Conservation (phyloP, 1,140 invertebrate species). For the Oncopodura yosiiana region DNA sequence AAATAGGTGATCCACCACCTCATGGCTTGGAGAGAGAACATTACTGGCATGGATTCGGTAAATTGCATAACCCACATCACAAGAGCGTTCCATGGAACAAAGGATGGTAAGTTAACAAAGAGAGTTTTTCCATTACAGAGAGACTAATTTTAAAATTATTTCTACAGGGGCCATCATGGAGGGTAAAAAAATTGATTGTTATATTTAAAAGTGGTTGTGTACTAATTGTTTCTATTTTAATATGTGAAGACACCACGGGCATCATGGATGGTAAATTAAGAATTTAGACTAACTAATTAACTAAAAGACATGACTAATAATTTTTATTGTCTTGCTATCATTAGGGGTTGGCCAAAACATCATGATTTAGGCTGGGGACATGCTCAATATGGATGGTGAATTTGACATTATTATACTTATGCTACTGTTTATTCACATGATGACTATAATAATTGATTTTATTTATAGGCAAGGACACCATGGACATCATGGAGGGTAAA, state of each 20-base stretch:
- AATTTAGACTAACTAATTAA: background rate
- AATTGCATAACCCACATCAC: background rate
- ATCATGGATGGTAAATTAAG: background rate
- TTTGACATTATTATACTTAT: no score
- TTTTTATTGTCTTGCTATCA: background rate
- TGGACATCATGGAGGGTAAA: no score
- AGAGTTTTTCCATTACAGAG: no score
- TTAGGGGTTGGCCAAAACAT: background rate
- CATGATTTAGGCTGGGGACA: constrained; percentile 5
- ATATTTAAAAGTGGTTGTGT: background rate
- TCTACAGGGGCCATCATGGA: background rate
- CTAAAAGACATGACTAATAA: background rate
- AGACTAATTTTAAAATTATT: background rate
- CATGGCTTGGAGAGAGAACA: constrained; percentile 4
- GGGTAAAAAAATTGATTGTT: background rate
- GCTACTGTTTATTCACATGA: no score
- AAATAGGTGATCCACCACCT: constrained; percentile 4
- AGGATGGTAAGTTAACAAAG: background rate
- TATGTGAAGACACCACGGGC: background rate
- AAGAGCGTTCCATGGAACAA: background rate
- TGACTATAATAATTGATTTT: no score
- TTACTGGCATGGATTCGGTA: constrained; percentile 2
- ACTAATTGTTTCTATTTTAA: background rate
- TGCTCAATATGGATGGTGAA: constrained; percentile 4
- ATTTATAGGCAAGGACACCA: no score